Evolutionary conservation across 1,140 invertebrate species (phyloP).

Genomic region (Potamilus streckersoni): DNA sequence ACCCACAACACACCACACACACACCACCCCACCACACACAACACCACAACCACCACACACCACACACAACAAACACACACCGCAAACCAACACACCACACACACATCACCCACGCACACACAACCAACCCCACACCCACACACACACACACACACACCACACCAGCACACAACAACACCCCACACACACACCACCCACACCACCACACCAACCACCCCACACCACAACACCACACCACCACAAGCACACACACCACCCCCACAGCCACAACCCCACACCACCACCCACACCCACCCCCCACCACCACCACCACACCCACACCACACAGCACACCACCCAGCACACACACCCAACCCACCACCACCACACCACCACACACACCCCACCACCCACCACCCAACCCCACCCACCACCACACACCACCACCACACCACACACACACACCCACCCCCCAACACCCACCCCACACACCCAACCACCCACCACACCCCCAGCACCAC

Average conservation of each 20-base stretch:
- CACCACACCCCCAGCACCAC: not conserved
- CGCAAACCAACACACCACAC: not conserved
- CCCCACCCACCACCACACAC: not conserved
- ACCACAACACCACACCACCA: not conserved
- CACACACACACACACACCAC: no score
- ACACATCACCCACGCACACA: not conserved
- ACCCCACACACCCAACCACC: not conserved
- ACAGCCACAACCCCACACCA: no score
- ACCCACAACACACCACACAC: not conserved
- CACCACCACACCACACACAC: not conserved
- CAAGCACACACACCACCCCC: not conserved
- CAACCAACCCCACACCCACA: not conserved
- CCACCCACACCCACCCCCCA: not conserved
- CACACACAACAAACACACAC: no score
- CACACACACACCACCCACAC: not conserved
- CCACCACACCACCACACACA: not conserved
- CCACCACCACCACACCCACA: not conserved
- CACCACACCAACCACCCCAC: not conserved
- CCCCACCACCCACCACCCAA: not conserved
- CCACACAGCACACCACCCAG: no score
- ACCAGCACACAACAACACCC: no score
- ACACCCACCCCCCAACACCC: not conserved
- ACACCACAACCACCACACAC: not conserved
- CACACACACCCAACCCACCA: no score
- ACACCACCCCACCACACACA: not conserved